Evolutionary conservation across 2,797 vertebrate genomes (phyloP), one percentile per base, ranked within the genome.

Genomic region (Sebastes taczanowskii): DNA sequence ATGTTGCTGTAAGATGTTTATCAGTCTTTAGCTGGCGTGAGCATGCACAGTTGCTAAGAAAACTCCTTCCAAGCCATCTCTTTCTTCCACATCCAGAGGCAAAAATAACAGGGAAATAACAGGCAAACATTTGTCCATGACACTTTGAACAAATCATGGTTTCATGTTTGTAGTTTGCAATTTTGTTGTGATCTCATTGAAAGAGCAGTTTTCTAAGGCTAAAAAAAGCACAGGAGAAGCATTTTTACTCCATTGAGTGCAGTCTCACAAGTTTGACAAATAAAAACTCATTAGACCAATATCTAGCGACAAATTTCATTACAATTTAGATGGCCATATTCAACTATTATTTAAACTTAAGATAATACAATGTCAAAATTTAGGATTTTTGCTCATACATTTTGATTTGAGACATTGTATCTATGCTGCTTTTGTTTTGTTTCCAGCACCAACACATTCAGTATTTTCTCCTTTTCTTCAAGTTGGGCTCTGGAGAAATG

Each of bases 1-100:
- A 30, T 35, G 46, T 53, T 68, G 29, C 4, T 34, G 11, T 46
- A 23, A 66, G 34, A 64, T 78, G 49, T 74, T 62, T 23, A 29
- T 76, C 32, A 61, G 56, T 71, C 27, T 66, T 71, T 20, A 30
- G 16, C 20, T 56, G 32, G 20, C 2, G n/a, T 60, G 52, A 59
- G 32, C 58, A 49, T 61, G 25, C 42, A 79, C 34, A 42, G 77
- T 81, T 79, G 69, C 72, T 72, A 77, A 70, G 75, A 70, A 62
- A 82, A 62, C 13, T 49, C 32, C 70, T 34, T 13, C 34, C 20
- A 60, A 11, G 8, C 8, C 3, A 18, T 65, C 23, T 66, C n/a
- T 74, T 71, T 75, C n/a, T 29, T 59, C 22, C 52, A 58, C n/a
- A 35, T 73, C 38, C 11, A 58, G 38, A 56, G 7, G 14, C 52